phyloP scores from a whole-genome alignment of 2,797 vertebrate genomes.

The Crenuchus spilurus region DNA sequence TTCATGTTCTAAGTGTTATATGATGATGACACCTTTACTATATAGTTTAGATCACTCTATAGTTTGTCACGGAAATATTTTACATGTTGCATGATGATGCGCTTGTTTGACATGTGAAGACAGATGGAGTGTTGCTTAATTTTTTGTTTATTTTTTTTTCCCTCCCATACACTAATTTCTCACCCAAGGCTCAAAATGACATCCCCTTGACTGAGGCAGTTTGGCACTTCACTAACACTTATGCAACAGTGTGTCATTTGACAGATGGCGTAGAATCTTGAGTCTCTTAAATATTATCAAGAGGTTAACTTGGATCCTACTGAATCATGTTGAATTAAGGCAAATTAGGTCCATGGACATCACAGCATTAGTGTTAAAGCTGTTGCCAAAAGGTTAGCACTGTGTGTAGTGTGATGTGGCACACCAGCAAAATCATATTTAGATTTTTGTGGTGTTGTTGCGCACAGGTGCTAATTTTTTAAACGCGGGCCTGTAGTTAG shows the following conservation, averaged over 20 bases:
- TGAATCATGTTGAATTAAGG: background rate
- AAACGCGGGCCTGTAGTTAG: background rate
- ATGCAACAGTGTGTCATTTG: constrained; percentile 30
- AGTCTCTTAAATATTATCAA: constrained; percentile 23
- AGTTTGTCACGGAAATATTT: background rate
- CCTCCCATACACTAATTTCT: constrained; percentile 18
- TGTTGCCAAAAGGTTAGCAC: background rate
- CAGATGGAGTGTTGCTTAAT: constrained; percentile 22
- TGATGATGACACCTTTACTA: background rate
- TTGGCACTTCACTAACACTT: constrained; percentile 18
- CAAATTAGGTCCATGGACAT: constrained; percentile 4
- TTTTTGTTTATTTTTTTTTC: too few relatives aligned
- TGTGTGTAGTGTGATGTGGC: constrained; percentile 6
- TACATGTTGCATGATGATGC: background rate
- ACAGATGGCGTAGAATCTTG: constrained; percentile 25
- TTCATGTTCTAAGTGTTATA: too few relatives aligned
- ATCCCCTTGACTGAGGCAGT: constrained; percentile 27
- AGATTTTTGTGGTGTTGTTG: too few relatives aligned
- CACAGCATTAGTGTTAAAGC: background rate
- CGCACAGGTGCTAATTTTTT: too few relatives aligned
- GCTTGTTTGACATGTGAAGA: constrained; percentile 9
- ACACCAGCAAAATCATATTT: background rate
- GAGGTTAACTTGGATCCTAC: constrained; percentile 15
- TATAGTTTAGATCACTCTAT: background rate
- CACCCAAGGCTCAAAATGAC: constrained; percentile 25